Conservation (phyloP, 2,797 vertebrate genomes). For the Falco columbarius region DNA sequence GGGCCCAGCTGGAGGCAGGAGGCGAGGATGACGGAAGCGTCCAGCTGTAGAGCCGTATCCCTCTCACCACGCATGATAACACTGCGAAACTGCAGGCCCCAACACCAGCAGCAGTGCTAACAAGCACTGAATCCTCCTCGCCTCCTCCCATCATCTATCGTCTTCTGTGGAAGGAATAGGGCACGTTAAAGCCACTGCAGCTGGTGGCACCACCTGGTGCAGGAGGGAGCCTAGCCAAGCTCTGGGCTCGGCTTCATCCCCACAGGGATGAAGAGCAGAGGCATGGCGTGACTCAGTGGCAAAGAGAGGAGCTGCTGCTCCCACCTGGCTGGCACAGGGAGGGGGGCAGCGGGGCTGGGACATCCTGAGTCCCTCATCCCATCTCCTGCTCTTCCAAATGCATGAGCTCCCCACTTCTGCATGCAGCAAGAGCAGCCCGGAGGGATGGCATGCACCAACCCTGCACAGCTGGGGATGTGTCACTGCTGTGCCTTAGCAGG, state of each 20-base stretch:
- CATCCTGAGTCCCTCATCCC: accelerated
- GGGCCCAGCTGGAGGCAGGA: not conserved
- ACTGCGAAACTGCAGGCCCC: not conserved
- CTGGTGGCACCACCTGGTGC: not conserved
- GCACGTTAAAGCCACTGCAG: not conserved
- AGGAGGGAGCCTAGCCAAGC: not conserved
- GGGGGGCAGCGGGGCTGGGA: accelerated
- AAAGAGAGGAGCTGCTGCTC: not conserved
- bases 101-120: accelerated
- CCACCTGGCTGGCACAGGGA: not conserved
- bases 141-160: accelerated
- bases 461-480: not conserved
- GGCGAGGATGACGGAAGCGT: not conserved
- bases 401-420: not conserved
- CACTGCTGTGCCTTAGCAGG: not conserved
- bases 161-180: not conserved
- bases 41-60: accelerated
- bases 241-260: accelerated
- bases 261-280: not conserved
- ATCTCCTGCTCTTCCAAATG: accelerated
- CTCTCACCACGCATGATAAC: not conserved
- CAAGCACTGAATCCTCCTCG: accelerated
- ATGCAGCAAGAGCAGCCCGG: not conserved
- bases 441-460: not conserved
- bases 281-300: accelerated